Conservation (phyloP, 2,888 invertebrate genomes). For the Amiota minor region DNA sequence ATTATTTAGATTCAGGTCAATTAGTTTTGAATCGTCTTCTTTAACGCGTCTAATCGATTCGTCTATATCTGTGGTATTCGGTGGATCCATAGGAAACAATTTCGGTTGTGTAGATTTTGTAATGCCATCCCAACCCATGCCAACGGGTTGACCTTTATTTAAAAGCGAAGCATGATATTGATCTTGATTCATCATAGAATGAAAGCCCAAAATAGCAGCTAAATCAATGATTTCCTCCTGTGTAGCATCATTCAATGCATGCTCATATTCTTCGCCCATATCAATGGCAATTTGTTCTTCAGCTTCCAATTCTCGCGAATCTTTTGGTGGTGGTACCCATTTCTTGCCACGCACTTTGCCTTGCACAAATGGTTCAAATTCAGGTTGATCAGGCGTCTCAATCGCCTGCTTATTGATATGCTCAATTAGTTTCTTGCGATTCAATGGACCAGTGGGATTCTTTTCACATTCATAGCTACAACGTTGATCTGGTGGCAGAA, state of each 20-base stretch:
- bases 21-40: constrained; percentile 89
- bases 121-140: constrained; percentile 94
- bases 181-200: constrained; percentile 99
- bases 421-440: constrained; percentile 94
- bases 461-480: constrained; percentile 97
- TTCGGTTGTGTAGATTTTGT: constrained; percentile 95
- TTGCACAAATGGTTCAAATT: constrained; percentile 92
- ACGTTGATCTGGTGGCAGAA: constrained; percentile 96
- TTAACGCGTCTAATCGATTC: constrained; percentile 91
- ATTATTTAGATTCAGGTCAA: constrained; percentile 98
- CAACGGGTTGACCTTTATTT: constrained; percentile 92
- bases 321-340: constrained; percentile 86
- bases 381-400: constrained; percentile 97
- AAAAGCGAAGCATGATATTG: constrained; percentile 97
- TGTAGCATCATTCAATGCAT: constrained; percentile 88
- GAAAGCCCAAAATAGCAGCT: constrained; percentile 98
- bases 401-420: constrained; percentile 98
- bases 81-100: constrained; percentile 93
- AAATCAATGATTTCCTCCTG: constrained; percentile 99
- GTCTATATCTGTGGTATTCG: constrained; percentile 96
- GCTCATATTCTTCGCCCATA: constrained; percentile 94
- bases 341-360: constrained; percentile 94
- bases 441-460: constrained; percentile 94
- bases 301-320: constrained; percentile 82
- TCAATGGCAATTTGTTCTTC: constrained; percentile 95